Conservation (phyloP, 2,113 vertebrate species). For the Etia nguti region DNA sequence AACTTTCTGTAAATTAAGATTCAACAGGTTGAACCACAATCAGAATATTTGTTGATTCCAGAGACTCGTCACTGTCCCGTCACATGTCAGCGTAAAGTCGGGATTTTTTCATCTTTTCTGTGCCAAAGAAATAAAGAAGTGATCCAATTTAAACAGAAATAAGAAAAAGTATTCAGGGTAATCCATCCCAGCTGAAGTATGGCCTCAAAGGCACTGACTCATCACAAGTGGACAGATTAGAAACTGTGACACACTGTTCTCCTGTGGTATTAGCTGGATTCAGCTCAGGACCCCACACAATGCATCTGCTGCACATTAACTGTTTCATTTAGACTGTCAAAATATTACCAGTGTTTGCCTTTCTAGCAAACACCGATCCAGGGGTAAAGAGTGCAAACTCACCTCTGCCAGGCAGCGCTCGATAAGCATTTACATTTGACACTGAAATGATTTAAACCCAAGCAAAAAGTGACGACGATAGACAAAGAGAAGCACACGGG, state of each 20-base stretch:
- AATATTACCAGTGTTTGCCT: not conserved
- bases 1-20: not conserved
- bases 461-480: not conserved
- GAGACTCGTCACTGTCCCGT: not conserved
- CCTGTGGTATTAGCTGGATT: not conserved
- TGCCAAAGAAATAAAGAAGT: not conserved
- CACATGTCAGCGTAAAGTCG: accelerated
- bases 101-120: not conserved
- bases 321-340: not conserved
- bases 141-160: not conserved
- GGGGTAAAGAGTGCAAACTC: not conserved
- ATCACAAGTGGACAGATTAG: not conserved
- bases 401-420: not conserved
- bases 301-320: not conserved
- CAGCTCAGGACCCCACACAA: not conserved
- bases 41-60: not conserved
- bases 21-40: not conserved
- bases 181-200: not conserved
- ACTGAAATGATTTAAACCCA: not conserved
- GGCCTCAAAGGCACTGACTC: not conserved
- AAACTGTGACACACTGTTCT: not conserved
- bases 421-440: not conserved
- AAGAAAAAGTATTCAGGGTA: not conserved
- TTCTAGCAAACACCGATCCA: not conserved
- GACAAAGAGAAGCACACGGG: not conserved